Evolutionary conservation across 2,113 vertebrate genomes (phyloP), one percentile per base, ranked within the genome.

Genomic region (Girardinichthys multiradiatus): DNA sequence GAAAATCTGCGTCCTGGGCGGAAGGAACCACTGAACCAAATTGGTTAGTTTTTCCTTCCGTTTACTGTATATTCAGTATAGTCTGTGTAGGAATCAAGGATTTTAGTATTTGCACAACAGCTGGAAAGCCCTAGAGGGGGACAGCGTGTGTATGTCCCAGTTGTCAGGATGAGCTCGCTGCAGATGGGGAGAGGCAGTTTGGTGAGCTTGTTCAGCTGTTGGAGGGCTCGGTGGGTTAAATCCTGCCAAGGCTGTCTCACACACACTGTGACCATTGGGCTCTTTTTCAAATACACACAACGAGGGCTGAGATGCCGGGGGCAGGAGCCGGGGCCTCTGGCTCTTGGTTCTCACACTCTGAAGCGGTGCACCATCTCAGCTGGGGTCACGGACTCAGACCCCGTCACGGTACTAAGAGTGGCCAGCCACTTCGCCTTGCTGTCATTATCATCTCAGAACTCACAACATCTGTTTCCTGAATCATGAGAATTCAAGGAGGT

Each of bases 141-240:
- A 83, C 84, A 70, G 76, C 65, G 42, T 64, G 77, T 91, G 84
- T 54, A 54, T 79, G 80, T 83, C 81, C 86, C 84, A 84, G 79
- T 82, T 69, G 81, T n/a, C 86, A 88, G 88, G 79, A 90, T 84
- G 90, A 72, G 73, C 79, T 8, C 66, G 73, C 77, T 73, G 70
- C 59, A 83, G 90, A 87, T 69, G 54, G 76, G 76, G 82, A 86
- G 80, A 87, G 84, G 81, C 85, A 57, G 77, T 69, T 70, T 58
- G 86, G 79, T 57, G 70, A 92, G 91, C 93, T 93, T 94, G 90
- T 90, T 90, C 92, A 93, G 91, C 94, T 94, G 94, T 70, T 54
- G 67, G 62, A 93, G 87, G 88, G 89, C 88, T 90, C 86, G 39
- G 77, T 86, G 89, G 91, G 91, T 92, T 92, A 89, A 90, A 91